Evolutionary conservation across 2,888 invertebrate genomes (phyloP).

Genomic region (Polydrusus tereticollis): DNA sequence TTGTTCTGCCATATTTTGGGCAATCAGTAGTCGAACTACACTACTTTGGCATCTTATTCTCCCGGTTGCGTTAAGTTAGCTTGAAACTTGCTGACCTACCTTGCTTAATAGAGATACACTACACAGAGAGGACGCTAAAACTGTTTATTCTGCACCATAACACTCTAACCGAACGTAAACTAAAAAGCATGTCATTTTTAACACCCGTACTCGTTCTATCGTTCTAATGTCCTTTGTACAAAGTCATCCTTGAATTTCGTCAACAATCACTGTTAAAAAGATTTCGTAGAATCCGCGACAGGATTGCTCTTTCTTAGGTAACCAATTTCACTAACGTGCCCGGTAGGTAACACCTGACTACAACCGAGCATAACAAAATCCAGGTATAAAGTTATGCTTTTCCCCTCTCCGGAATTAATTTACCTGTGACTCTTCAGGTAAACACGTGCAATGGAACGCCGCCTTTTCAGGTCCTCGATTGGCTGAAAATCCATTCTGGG

Average conservation of each 20-base stretch:
- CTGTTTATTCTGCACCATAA: background rate
- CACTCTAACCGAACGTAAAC: conserved; percentile 7
- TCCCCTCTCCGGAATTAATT: conserved; percentile 41
- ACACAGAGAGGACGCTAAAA: background rate
- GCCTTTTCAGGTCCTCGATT: conserved; percentile 43
- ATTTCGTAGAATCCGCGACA: conserved; percentile 12
- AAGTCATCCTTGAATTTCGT: too few species aligned
- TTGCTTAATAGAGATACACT: background rate
- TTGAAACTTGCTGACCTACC: too few species aligned
- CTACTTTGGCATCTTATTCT: too few species aligned
- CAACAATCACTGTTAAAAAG: conserved; percentile 1
- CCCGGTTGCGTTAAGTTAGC: too few species aligned
- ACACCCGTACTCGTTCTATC: background rate
- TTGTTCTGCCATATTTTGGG: too few species aligned
- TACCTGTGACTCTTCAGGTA: conserved; percentile 54
- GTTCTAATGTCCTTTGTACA: too few species aligned
- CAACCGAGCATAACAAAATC: conserved; percentile 56
- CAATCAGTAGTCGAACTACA: too few species aligned
- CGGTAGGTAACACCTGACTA: conserved; percentile 60
- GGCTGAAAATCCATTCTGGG: conserved; percentile 40
- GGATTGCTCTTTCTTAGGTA: conserved; percentile 1
- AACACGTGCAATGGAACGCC: conserved; percentile 57
- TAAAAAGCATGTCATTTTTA: background rate
- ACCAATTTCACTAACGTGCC: conserved; percentile 40
- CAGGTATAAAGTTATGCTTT: conserved; percentile 57